Percentiles rank a stretch among this genome's conserved stretches.
Evolutionary conservation across 1,140 invertebrate species (phyloP).

Genomic region (Pristionchus pacificus): DNA sequence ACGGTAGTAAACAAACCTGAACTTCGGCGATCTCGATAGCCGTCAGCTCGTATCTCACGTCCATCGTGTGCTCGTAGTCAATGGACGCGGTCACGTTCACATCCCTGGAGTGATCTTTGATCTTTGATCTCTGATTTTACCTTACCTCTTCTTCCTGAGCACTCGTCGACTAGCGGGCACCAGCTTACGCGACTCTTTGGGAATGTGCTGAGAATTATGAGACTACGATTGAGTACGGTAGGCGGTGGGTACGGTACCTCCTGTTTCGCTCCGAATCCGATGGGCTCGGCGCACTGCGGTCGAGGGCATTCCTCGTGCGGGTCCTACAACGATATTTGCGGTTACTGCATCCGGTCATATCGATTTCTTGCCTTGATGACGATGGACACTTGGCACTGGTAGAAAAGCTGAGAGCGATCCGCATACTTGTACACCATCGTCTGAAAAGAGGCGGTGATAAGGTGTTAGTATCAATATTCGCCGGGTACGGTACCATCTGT

Average conservation of each 20-base stretch:
- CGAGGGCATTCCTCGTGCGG: constrained; percentile 53
- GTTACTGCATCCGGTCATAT: neutral
- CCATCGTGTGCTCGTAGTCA: neutral
- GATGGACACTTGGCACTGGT: constrained; percentile 57
- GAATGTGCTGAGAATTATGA: too few species aligned
- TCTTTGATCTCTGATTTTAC: too few species aligned
- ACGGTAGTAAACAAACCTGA: too few species aligned
- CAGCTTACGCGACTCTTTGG: too few species aligned
- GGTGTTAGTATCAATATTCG: neutral
- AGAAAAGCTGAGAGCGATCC: constrained; percentile 54
- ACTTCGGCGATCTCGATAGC: too few species aligned
- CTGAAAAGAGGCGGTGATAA: neutral
- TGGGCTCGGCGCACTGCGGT: constrained; percentile 51
- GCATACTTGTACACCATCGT: constrained; percentile 58
- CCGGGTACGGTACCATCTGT: constrained; percentile 49
- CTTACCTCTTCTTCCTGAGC: neutral
- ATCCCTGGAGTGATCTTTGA: too few species aligned
- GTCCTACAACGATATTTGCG: constrained; percentile 19
- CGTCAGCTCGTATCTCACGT: neutral
- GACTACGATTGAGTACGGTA: too few species aligned
- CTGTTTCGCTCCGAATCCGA: constrained; percentile 47
- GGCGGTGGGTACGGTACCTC: too few species aligned
- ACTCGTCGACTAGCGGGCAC: neutral
- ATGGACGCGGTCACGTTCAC: too few species aligned
- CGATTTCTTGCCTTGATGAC: constrained; percentile 45